phyloP scores from a whole-genome alignment of 1,140 invertebrate species.

The Vanessa atalanta region DNA sequence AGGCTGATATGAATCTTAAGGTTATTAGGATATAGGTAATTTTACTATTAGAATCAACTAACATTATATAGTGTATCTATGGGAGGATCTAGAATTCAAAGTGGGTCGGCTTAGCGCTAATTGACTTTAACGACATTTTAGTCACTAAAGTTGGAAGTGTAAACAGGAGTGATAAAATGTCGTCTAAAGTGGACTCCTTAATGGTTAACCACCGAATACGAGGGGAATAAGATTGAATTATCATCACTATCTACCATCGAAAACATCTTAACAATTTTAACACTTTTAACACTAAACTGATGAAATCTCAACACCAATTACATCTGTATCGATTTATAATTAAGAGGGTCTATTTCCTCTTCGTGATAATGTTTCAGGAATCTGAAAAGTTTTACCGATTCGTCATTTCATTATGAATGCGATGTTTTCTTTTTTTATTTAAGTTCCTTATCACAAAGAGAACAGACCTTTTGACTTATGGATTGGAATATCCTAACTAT shows the following conservation, averaged over 20 bases:
- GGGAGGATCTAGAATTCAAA: slow-evolving; percentile 26
- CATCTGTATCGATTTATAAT: slow-evolving; percentile 60
- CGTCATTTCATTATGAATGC: not conserved
- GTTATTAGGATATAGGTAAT: slow-evolving; percentile 33
- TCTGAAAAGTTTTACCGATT: not conserved
- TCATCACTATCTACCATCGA: slow-evolving; percentile 55
- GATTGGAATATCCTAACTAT: slow-evolving; percentile 53
- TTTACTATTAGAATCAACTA: slow-evolving; percentile 35
- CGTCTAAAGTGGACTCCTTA: slow-evolving; percentile 45
- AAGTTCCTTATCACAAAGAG: not conserved
- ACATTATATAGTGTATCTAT: slow-evolving; percentile 27
- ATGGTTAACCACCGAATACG: slow-evolving; percentile 66
- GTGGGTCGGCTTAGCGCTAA: slow-evolving; percentile 41
- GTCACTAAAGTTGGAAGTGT: not conserved
- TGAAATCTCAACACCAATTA: slow-evolving; percentile 54
- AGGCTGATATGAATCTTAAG: slow-evolving; percentile 51
- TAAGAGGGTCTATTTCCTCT: slow-evolving; percentile 1
- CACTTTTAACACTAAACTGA: slow-evolving; percentile 55
- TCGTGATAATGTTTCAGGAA: not conserved
- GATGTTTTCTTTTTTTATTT: not conserved
- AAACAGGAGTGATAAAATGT: slow-evolving; percentile 39
- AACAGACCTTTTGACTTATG: slow-evolving; percentile 23
- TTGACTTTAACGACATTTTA: slow-evolving; percentile 29
- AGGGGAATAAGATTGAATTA: slow-evolving; percentile 60
- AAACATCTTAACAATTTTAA: slow-evolving; percentile 67